Percentiles rank a stretch among this genome's conserved stretches.
Conservation (phyloP, 2,797 vertebrate genomes). For the Oreochromis grahami region DNA sequence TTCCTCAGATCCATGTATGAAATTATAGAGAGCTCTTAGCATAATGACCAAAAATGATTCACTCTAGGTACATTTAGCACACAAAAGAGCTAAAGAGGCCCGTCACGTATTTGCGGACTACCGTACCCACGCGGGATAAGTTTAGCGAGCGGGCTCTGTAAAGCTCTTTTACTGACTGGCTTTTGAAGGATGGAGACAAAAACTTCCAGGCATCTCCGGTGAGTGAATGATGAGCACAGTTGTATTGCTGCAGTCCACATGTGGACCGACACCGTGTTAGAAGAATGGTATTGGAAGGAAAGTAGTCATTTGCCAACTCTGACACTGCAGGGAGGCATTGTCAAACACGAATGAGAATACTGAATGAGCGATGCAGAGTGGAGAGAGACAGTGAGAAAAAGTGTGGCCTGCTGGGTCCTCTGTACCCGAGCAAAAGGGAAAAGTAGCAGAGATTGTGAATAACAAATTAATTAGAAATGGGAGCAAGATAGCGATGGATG, state of each 20-base stretch:
- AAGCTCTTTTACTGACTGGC: conserved; percentile 30
- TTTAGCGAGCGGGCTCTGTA: neutral
- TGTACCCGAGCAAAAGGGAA: conserved; percentile 53
- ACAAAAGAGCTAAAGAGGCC: neutral
- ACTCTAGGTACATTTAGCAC: conserved; percentile 15
- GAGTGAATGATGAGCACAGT: conserved; percentile 51
- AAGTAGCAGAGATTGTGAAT: conserved; percentile 67
- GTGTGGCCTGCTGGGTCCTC: conserved; percentile 35
- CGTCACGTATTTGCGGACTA: conserved; percentile 1
- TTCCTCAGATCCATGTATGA: conserved; percentile 18
- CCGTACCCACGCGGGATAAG: neutral
- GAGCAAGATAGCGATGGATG: conserved; percentile 66
- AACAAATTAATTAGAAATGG: conserved; percentile 83
- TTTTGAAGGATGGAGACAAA: conserved; percentile 52
- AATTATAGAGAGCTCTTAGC: conserved; percentile 32
- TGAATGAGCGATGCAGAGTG: conserved; percentile 42
- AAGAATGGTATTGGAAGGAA: conserved; percentile 51
- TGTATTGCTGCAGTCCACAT: conserved; percentile 1
- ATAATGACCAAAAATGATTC: conserved; percentile 15
- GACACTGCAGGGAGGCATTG: conserved; percentile 60
- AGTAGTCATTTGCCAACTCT: conserved; percentile 66
- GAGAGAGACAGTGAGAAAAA: conserved; percentile 18
- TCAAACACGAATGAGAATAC: conserved; percentile 52
- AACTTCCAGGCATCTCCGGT: conserved; percentile 32
- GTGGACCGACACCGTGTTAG: conserved; percentile 38